Evolutionary conservation across 2,888 invertebrate species (phyloP), one percentile per base, ranked within the genome.

Genomic region (Cosmopolites sordidus): DNA sequence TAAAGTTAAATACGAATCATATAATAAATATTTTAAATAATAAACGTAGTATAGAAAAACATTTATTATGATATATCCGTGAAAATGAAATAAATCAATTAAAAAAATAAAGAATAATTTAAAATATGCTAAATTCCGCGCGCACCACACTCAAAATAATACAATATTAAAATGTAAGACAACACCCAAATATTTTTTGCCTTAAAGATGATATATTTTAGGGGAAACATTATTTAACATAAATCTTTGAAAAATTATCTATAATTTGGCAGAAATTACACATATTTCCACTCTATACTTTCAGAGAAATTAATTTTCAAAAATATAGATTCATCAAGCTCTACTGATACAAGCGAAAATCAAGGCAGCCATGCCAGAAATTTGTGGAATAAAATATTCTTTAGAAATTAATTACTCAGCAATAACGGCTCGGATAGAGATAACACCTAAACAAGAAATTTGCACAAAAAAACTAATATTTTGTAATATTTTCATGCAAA

Each of bases 151-250:
- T 69, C 65, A 69, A 72, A 68, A 71, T 70, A 71, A 71, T 71
- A 67, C 63, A 70, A 71, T 70, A 73, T 73, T 71, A 72, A 72
- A 71, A 72, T 69, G 62, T 62, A 56, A 59, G 69, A 57, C 70
- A 65, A 71, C 72, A 73, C 73, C 73, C 72, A 69, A 73, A 71
- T 73, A 69, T 66, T 71, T 72, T 72, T 59, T 63, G 55, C 54
- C 33, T 43, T 37, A 59, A 67, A 60, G 54, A 59, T n/a, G 27
- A 11, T 18, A 18, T 14, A 18, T 45, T 41, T 27, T 22, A 16
- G 15, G 40, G 59, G 62, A 64, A 62, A 61, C 66, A 52, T 41
- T 17, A 54, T 56, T 41, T 16, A 41, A 60, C 39, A 44, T 27
- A 38, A 60, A 54, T 60, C 50, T 44, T 38, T 29, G 40, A 61